Percentiles rank a stretch among this genome's conserved stretches.
phyloP scores from a whole-genome alignment of 2,113 vertebrate genomes.

The Paramisgurnus dabryanus region DNA sequence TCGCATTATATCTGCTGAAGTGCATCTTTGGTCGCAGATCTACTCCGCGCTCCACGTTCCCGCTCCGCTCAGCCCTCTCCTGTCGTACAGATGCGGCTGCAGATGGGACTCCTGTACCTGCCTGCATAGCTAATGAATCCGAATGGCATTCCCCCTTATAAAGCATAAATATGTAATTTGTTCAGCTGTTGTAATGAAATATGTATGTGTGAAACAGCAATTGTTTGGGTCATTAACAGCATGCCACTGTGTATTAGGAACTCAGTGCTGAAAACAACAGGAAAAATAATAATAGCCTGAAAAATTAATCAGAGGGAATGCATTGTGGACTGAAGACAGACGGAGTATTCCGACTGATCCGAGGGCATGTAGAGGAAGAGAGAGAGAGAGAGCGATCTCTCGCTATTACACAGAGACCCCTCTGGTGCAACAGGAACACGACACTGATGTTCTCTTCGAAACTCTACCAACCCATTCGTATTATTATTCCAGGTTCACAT shows the following conservation, averaged over 20 bases:
- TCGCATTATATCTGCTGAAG: not conserved
- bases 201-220: conserved; percentile 95
- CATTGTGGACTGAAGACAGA: conserved; percentile 26
- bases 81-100: conserved; percentile 93
- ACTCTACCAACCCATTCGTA: not conserved
- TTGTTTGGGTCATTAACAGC: conserved; percentile 95
- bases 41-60: not conserved
- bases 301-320: conserved; percentile 55
- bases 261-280: conserved; percentile 59
- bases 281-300: conserved; percentile 51
- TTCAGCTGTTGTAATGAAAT: conserved; percentile 99
- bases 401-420: conserved; percentile 42
- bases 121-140: conserved; percentile 93
- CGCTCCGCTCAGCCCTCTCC: conserved; percentile 66
- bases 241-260: conserved; percentile 88
- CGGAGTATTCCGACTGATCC: conserved; percentile 46
- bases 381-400: conserved; percentile 17
- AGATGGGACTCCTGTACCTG: conserved; percentile 97
- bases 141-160: conserved; percentile 88
- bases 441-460: conserved; percentile 55
- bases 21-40: not conserved
- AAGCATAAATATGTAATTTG: conserved; percentile 99
- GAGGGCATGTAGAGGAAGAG: conserved; percentile 15
- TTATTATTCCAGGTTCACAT: not conserved
- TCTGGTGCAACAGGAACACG: conserved; percentile 43